Evolutionary conservation across 1,140 invertebrate species (phyloP).

Genomic region (Heliconius hewitsoni): DNA sequence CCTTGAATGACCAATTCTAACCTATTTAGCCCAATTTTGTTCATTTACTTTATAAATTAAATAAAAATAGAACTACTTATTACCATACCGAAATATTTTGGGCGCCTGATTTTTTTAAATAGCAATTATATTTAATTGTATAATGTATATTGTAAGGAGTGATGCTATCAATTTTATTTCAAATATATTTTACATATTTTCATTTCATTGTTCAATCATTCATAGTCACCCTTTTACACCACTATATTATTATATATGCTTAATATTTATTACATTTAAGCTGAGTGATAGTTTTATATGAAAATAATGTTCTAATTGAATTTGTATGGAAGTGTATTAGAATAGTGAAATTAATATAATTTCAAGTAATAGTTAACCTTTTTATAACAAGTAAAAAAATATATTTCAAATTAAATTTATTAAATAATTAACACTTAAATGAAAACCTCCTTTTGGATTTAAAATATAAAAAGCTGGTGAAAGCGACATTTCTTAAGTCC

Average conservation of each 20-base stretch:
- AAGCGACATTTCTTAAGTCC: background rate
- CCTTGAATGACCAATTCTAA: background rate
- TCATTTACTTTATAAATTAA: background rate
- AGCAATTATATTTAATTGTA: background rate
- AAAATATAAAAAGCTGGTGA: background rate
- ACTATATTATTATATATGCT: background rate
- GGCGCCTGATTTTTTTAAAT: background rate
- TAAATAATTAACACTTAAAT: background rate
- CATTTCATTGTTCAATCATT: background rate
- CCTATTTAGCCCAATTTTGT: background rate
- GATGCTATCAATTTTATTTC: background rate
- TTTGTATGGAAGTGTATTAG: background rate
- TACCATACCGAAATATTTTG: background rate
- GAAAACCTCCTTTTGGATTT: background rate
- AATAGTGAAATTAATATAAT: background rate
- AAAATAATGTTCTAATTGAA: background rate
- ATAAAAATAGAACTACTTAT: background rate
- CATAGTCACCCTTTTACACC: background rate
- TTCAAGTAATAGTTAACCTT: too few species aligned
- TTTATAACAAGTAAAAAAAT: too few species aligned
- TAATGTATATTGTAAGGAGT: background rate
- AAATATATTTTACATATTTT: background rate
- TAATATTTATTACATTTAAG: constrained; percentile 3
- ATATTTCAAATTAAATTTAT: too few species aligned
- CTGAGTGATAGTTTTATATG: background rate